Evolutionary conservation across 2,888 invertebrate species (phyloP).

Genomic region (Ptycholaimellus sp.): DNA sequence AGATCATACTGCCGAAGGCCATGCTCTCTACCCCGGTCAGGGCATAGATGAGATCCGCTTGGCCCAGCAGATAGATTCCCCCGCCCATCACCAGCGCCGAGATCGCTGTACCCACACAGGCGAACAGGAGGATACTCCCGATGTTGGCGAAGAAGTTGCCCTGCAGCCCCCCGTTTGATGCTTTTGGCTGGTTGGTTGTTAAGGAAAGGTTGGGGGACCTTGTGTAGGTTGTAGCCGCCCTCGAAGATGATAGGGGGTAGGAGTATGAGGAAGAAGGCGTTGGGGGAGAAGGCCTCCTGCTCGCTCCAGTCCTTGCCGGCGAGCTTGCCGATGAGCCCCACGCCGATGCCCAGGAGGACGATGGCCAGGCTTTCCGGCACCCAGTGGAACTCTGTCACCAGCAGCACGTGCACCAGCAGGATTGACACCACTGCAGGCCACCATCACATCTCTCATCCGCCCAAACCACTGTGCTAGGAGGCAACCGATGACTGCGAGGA

Average conservation of each 20-base stretch:
- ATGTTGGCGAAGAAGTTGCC: slow-evolving; percentile 61
- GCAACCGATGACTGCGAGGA: slow-evolving; percentile 60
- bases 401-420: slow-evolving; percentile 69
- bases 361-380: slow-evolving; percentile 91
- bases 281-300: slow-evolving; percentile 77
- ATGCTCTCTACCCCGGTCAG: slow-evolving; percentile 86
- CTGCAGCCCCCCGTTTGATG: too few relatives aligned
- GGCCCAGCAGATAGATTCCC: slow-evolving; percentile 72
- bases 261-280: slow-evolving; percentile 82
- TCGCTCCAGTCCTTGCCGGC: slow-evolving; percentile 16
- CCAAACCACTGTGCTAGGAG: slow-evolving; percentile 7
- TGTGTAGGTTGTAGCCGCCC: slow-evolving; percentile 92
- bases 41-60: slow-evolving; percentile 48
- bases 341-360: slow-evolving; percentile 46
- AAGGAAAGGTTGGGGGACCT: too few relatives aligned
- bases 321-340: neutral
- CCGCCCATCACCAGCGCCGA: slow-evolving; percentile 89
- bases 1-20: slow-evolving; percentile 89
- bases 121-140: slow-evolving; percentile 90
- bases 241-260: slow-evolving; percentile 97
- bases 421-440: slow-evolving; percentile 65
- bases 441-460: slow-evolving; percentile 1
- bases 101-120: slow-evolving; percentile 83
- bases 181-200: neutral
- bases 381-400: slow-evolving; percentile 82